Percentiles rank a stretch among this genome's conserved stretches.
Conservation (phyloP, 2,113 vertebrate species). For the Naja naja region DNA sequence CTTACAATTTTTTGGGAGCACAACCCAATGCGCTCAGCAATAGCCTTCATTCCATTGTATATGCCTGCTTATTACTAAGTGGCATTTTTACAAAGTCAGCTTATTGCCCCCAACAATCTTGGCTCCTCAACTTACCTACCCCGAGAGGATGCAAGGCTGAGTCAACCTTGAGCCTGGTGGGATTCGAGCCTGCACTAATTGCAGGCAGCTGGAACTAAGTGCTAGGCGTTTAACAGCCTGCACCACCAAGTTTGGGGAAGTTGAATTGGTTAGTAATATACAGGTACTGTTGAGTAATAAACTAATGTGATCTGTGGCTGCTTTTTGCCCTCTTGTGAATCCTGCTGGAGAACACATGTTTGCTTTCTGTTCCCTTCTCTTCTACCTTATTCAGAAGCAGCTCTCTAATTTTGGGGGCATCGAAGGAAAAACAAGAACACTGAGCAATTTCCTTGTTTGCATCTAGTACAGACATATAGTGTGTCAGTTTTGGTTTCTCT, state of each 20-base stretch:
- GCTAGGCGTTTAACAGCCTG: too few species aligned
- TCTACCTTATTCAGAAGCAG: neutral
- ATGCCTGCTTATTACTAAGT: too few species aligned
- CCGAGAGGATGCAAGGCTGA: too few species aligned
- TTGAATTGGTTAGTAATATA: neutral
- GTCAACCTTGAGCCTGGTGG: too few species aligned
- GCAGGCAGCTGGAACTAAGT: too few species aligned
- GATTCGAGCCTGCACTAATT: too few species aligned
- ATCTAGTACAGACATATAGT: neutral
- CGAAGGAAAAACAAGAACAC: neutral
- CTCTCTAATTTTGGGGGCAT: neutral
- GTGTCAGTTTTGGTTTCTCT: neutral
- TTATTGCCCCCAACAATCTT: too few species aligned
- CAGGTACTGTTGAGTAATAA: neutral
- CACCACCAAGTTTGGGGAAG: neutral
- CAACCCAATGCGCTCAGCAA: too few species aligned
- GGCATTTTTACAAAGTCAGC: too few species aligned
- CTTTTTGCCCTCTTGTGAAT: neutral
- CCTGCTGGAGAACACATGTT: neutral
- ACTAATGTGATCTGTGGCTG: neutral
- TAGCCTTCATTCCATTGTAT: too few species aligned
- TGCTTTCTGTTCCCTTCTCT: neutral
- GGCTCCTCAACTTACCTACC: too few species aligned
- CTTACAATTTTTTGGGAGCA: too few species aligned
- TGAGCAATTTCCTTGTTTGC: neutral